Percentiles rank a stretch among this genome's conserved stretches.
Conservation (phyloP, 2,113 vertebrate species). For the Ovis aries region ARS-UI_Ramb_v3.0 NC_056063.1:66424001-66424500, state of each 20-base stretch:
- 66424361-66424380: not conserved
- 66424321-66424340: not conserved
- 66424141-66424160: not conserved
- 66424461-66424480: slow-evolving; percentile 16
- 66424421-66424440: not conserved
- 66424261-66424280: not conserved
- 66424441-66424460: slow-evolving; percentile 48
- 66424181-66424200: not conserved
- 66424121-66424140: not conserved
- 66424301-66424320: not conserved
- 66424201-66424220: not conserved
- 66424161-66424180: not conserved
- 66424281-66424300: not conserved
- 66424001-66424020: not conserved
- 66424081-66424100: not conserved
- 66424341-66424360: not conserved
- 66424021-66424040: not conserved
- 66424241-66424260: not conserved
- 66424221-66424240: not conserved
- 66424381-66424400: not conserved
- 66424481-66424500: slow-evolving; percentile 12
- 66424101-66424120: not conserved
- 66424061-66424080: not conserved
- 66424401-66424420: not conserved
- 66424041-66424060: not conserved